Evolutionary conservation across 2,797 vertebrate species (phyloP), one percentile per base, ranked within the genome.

Genomic region (Pangasius macronema): DNA sequence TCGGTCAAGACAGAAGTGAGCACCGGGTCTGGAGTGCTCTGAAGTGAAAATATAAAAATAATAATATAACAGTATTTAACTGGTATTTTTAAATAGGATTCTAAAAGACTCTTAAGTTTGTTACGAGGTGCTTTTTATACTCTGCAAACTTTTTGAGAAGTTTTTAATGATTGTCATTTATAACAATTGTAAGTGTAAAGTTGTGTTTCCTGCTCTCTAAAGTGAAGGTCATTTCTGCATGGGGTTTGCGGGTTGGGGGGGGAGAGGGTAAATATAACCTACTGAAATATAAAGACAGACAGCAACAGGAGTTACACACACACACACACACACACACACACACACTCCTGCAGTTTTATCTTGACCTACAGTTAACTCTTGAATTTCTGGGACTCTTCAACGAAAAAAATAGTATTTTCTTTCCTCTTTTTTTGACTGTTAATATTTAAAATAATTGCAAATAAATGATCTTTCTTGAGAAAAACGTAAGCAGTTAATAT

Each of bases 211-310:
- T 22, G 24, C 83, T 77, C 49, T 57, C n/a, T 83, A 27, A 85
- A 61, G 5, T 86, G 87, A 88, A 91, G 92, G 91, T 93, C 91
- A 92, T 90, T 90, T 87, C 82, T 87, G 88, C 86, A 85, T 86
- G 89, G 82, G 76, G 20, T 33, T 51, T 11, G 30, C 84, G 75
- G 87, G 39, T 42, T 42, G 42, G 8, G 7, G 42, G 42, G 57
- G 67, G 42, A 77, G 55, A 46, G 85, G 65, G 87, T 67, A 95
- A 95, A 95, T 94, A 95, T 93, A 95, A 92, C 91, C 85, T 46
- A 63, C 84, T 92, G 88, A 91, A 92, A 89, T 91, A 92, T 87
- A 81, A 68, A 94, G 92, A 95, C 89, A 85, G 94, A 95, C 94
- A 94, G 94, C 93, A 72, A 94, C 94, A 95, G 93, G 92, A 87